Base-by-base conservation (phyloP, 1,140 invertebrate species). In the Heliothis subflexa region DNA sequence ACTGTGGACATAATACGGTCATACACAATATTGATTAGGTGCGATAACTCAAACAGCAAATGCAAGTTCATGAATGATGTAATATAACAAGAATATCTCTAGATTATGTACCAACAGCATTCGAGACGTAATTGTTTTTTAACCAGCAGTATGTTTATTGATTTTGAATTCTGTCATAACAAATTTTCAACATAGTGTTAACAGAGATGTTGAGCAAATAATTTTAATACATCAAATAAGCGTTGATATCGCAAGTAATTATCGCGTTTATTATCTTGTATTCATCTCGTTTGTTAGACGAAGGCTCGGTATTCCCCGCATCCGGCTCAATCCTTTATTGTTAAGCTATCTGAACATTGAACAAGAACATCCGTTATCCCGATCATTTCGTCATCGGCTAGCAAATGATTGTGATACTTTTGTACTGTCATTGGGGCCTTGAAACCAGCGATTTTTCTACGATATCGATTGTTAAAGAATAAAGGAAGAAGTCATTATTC, bases 261-360 rank as follows among this genome's bases (percentile, higher is more conserved):
- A 71, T 40, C 50, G 55, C n/a, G 7, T 9, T 14, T 70, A 71
- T 40, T 13, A 54, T 54, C 49, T 1, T 55, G 21, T 66, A 18
- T 55, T 40, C 14, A 55, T 40, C 25, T 33, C 28, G 28, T 55
- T 40, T 66, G 16, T 16, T 66, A 21, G 14, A 25, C 68, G 16
- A 14, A 25, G 14, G 28, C 33, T 71, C 50, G 81, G 82, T 81
- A 83, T 83, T 83, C 78, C 82, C 82, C 79, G 73, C 33, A 78
- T 82, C 78, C 78, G 81, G 52, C 49, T 81, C n/a, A 1, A 18
- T 57, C 74, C 40, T 57, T 57, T 13, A 59, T 59, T 13, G 21
- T 59, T 28, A 13, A 25, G 16, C 33, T 45, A 25, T 61, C 71
- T 59, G 33, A 40, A 40, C 33, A 25, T 18, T 12, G 3, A 18